Base-by-base conservation (phyloP, 2,888 invertebrate genomes). In the Harpalus rufipes region DNA sequence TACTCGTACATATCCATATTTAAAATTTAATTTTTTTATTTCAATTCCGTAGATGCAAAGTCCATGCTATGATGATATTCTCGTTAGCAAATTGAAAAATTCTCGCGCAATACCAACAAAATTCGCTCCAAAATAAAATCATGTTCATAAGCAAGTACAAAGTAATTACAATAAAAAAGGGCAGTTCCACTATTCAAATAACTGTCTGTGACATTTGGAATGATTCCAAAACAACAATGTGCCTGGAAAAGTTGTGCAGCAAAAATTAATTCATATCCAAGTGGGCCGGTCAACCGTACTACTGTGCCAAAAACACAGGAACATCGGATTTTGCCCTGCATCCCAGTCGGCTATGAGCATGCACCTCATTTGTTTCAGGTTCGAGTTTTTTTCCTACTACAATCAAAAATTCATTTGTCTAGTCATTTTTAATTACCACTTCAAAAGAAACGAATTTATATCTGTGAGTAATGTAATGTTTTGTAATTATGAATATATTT, bases 181-280 rank as follows among this genome's bases (percentile, higher is more conserved):
- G 56, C 68, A 65, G 14, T 81, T 39, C 68, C 81, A 81, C 81
- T 51, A 81, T 81, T 81, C 81, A 81, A 81, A 81, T 81, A n/a
- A 81, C 81, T 68, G 81, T 56, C 72, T 44, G 56, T 81, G 81
- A 81, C 81, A 81, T 81, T 81, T 81, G 81, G 81, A 81, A 68
- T 58, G 44, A 51, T 72, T 81, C 81, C 81, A 81, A 81, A 81
- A 81, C 51, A 81, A 81, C 81, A 81, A 81, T 56, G 56, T 72
- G 68, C 16, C 44, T 32, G 51, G 59, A 81, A 81, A 81, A 65
- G 68, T 81, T 51, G 61, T 81, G 81, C 81, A 81, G 81, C 65
- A 81, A 81, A 65, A 81, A 81, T 81, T 61, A 81, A 81, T 81
- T 81, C 81, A 81, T 81, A 41, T 81, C 81, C 14, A 81, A 81